Evolutionary conservation across 2,797 vertebrate species (phyloP), one percentile per base, ranked within the genome.

Genomic region (Oophaga sylvatica): DNA sequence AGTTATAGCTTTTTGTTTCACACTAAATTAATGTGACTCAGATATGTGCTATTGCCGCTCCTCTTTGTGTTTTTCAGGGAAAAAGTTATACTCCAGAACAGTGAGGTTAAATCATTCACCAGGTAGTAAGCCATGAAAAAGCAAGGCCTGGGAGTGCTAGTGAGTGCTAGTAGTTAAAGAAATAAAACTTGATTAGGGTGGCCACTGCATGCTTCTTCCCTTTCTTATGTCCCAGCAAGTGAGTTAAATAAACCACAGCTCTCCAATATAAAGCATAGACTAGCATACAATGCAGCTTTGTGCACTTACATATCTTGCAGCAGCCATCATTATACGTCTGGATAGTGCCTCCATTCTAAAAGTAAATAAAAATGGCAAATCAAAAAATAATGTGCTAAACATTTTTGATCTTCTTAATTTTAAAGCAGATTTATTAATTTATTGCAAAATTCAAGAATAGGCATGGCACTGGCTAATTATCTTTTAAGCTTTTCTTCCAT

Each of bases 281-380:
- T 91, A 95, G 90, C 93, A 89, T 81, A 68, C 77, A 86, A 90
- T 91, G 91, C 91, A 91, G 91, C 90, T 81, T 86, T 90, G 84
- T 59, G 91, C 89, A 99, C 98, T 99, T 96, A 99, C 98, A 99
- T 92, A 97, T 99, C 95, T 94, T 98, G 96, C 98, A 99, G 96
- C 98, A 99, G 92, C 97, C 98, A 83, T 98, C 97, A 80, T 97
- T 97, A 89, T 97, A 99, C 12, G 92, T 96, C 94, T 98, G 96
- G 91, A 98, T 95, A 92, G 95, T 92, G 53, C 98, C 98, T 60
- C 98, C 98, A 91, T 95, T 98, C 98, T 99, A 95, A 85, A 93
- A 93, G 8, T 90, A 87, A 82, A 82, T n/a, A n/a, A 84, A 91
- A 75, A 93, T 80, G 59, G 62, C 91, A 90, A 84, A 93, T 93